These are phyloP conservation scores for Tichodroma muraria DNA, from an alignment of 2,113 vertebrate species.

Conservation along the genomic window DNA sequence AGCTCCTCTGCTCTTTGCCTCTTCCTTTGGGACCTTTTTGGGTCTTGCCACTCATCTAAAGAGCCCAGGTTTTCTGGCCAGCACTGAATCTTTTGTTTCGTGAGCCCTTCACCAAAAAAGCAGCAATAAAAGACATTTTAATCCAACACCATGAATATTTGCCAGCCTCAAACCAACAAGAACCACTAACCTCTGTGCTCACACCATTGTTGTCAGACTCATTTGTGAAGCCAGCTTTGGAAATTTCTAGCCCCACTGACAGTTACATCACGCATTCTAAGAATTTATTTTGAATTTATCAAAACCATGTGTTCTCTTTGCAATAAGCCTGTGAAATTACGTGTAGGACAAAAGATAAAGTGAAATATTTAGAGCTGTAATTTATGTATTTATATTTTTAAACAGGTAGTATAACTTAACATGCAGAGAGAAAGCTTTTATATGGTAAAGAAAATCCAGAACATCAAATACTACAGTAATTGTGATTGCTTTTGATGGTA, in stretches of 20 bases:
- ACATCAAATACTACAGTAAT: background rate
- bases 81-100: background rate
- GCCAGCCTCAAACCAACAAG: background rate
- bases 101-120: background rate
- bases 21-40: background rate
- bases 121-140: background rate
- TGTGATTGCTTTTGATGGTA: background rate
- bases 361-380: background rate
- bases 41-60: background rate
- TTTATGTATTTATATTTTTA: background rate
- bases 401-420: background rate
- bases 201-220: background rate
- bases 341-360: background rate
- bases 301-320: background rate
- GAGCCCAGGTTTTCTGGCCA: background rate
- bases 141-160: background rate
- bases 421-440: background rate
- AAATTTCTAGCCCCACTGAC: background rate
- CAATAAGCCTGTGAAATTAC: background rate
- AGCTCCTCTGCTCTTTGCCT: background rate
- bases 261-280: accelerated
- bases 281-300: background rate
- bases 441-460: background rate
- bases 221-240: background rate
- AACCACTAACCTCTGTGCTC: background rate